Base-by-base conservation (phyloP, 2,797 vertebrate genomes). In the Hypotaenidia okinawae region DNA sequence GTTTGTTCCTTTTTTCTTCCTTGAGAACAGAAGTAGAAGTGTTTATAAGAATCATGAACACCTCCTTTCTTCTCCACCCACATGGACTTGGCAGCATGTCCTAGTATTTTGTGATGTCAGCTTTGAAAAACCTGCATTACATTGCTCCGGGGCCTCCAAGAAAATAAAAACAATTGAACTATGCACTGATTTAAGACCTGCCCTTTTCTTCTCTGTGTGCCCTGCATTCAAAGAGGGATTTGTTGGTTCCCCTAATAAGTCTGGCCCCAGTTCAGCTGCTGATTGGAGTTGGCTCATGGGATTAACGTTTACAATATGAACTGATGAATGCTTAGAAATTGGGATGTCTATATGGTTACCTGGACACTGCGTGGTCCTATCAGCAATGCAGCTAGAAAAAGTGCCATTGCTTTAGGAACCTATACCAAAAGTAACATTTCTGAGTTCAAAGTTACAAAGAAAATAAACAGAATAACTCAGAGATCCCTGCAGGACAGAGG, bases 11-110 rank as follows among this genome's bases (percentile, higher is more conserved):
- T 92, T 93, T 70, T 57, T 86, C 83, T 93, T 90, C 35, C 43
- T 51, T 90, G 24, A 89, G 85, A 96, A 94, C 81, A 93, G 55
- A 92, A 84, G 87, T 64, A 78, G 43, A 81, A 93, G 73, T 91
- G 57, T 95, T 86, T 84, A 28, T 45, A 93, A 91, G 69, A 93
- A 96, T 86, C 74, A 87, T 68, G 75, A 95, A 72, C 81, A 94
- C 57, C 63, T 68, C 87, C 62, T 95, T 96, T 95, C 88, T 88
- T 69, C 86, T 88, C 93, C 91, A 94, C 96, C 94, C 85, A 93
- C 79, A 61, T 28, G 91, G 64, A 86, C 91, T 89, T 97, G 95
- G 94, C 92, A 95, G 55, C 58, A 33, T 25, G 43, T 92, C 64
- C 63, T 91, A 81, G 35, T 72, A 64, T 76, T 94, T 87, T 81